Percentiles rank a stretch among this genome's conserved stretches.
phyloP scores from a whole-genome alignment of 2,113 vertebrate species.

The Odobenus rosmarus region DNA sequence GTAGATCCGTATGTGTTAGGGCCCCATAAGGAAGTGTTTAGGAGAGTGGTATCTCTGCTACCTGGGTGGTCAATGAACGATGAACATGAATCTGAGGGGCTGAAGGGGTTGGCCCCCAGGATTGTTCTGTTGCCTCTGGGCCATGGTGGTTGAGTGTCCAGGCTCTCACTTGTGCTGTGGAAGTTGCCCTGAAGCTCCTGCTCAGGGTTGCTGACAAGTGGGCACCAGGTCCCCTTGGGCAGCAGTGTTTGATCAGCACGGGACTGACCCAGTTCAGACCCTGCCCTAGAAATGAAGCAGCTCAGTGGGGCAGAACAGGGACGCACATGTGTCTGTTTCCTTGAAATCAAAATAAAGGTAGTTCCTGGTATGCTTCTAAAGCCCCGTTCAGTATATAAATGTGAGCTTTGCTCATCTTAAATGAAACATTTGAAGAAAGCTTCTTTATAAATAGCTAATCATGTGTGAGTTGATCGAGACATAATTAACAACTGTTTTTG shows the following conservation, averaged over 20 bases:
- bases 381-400: background rate
- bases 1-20: too few relatives aligned
- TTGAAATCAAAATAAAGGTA: background rate
- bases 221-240: fast-evolving
- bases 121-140: background rate
- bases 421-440: background rate
- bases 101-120: fast-evolving
- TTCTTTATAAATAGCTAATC: background rate
- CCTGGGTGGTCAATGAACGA: fast-evolving
- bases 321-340: fast-evolving
- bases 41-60: background rate
- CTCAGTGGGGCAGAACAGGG: background rate
- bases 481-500: background rate
- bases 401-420: background rate
- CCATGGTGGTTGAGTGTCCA: background rate
- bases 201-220: too few relatives aligned
- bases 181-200: background rate
- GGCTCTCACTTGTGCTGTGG: background rate
- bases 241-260: background rate
- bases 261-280: background rate
- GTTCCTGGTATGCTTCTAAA: background rate
- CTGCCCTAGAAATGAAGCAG: background rate
- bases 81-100: background rate
- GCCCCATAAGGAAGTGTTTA: fast-evolving
- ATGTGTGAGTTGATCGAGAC: background rate